Base-by-base conservation (phyloP, 2,797 vertebrate species). In the Enteromius radiatus region DNA sequence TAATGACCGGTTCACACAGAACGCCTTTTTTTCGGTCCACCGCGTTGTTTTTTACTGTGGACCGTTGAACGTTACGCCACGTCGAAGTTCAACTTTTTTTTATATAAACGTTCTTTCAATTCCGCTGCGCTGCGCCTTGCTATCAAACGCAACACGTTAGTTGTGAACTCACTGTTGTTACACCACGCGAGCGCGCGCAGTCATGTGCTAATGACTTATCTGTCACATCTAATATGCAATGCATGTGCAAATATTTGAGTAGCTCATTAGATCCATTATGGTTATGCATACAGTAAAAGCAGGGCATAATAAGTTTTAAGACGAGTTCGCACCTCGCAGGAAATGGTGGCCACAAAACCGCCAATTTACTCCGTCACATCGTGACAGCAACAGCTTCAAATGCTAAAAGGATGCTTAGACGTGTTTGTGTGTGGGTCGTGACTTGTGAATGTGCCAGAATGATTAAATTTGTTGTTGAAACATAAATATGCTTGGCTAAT, bases 401-500 rank as follows among this genome's bases (percentile, higher is more conserved):
- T 31, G 59, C 11, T 75, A 14, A 76, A 78, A 56, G 33, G 10
- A 41, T 12, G 11, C 45, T 23, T 36, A 12, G 71, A 73, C 36
- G 80, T 43, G 74, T 43, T 15, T 61, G 21, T 33, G 67, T 45
- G 77, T 75, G 67, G 78, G 61, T 75, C 52, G n/a, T 64, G 71
- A 43, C 52, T 80, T 63, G 28, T 80, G 52, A 28, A 83, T 59
- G 73, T 70, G 75, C 74, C 84, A 78, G 49, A 64, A 63, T 74
- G 4, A 45, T 79, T 76, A 74, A 45, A 61, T 54, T 63, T 38
- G 71, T 67, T 65, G 19, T 71, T 69, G 26, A 80, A 80, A 80
- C 52, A 45, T 17, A 33, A 71, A 80, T 70, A 28, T 31, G 11
- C 7, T n/a, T 63, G 19, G 21, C 41, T 61, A 19, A 80, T 23